Evolutionary conservation across 1,140 invertebrate genomes (phyloP), one percentile per base, ranked within the genome.

Genomic region (Cotesia glomerata): DNA sequence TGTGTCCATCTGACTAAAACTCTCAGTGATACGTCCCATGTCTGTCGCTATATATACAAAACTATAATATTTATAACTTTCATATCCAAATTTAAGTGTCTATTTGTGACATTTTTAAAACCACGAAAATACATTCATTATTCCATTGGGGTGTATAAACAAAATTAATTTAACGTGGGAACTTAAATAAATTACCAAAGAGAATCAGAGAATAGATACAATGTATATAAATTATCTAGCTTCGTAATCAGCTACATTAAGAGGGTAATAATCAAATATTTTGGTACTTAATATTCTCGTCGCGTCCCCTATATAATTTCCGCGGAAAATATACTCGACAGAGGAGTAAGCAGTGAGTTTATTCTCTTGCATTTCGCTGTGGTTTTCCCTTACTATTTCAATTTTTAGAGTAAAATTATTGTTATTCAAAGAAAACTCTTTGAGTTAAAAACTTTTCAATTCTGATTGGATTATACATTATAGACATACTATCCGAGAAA

Each of bases 261-360:
- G 83, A 85, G 85, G 83, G 82, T 86, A 86, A 87, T 87, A 87
- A 87, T 86, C 82, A 86, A 86, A 84, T 85, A 83, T 77, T 52
- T 73, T 26, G 62, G 79, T 81, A 76, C 76, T 82, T 85, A 84
- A 85, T 85, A 83, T 80, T 72, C 78, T 75, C 75, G 79, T 45
- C 39, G 77, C 82, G 81, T 80, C 78, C 76, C 76, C 78, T 85
- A 84, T 85, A 70, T 45, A 45, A 45, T 70, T 62, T 80, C 74
- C 72, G 73, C 56, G 80, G 79, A 83, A 84, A 85, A 85, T 84
- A 84, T 72, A 54, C 18, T 49, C 18, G 16, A 61, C 56, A 11
- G 16, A 32, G 67, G 26, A 34, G 32, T 49, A 16, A 11, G 34
- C 58, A 9, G 14, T 45, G 45, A 26, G 45, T 14, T 59, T 51